Base-by-base conservation (phyloP, 1,140 invertebrate genomes). In the Calycopis cecrops region DNA sequence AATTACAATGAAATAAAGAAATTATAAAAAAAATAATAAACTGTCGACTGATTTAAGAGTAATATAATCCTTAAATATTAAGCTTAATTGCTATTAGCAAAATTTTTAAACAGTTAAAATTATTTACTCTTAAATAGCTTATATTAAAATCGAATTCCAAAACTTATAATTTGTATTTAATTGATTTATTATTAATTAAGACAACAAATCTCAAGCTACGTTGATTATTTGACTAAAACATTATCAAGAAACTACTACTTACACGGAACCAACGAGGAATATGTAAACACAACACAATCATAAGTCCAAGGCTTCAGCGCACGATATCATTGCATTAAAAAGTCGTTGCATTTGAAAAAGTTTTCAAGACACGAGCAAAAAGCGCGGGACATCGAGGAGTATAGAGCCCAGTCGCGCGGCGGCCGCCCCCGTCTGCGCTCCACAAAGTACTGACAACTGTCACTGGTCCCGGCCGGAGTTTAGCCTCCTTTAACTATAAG, bases 341-440 rank as follows among this genome's bases (percentile, higher is more conserved):
- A 34, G 38, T 33, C 28, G 11, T 16, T 34, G 16, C 55, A 67
- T 69, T n/a, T 53, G 48, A 50, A 59, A 59, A 62, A 63, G 53
- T 49, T 55, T 61, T 59, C 59, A 48, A 34, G 52, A 57, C 79
- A 83, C 78, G 78, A 79, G 21, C 54, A 44, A 48, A 52, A 56
- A 68, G 73, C 77, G 80, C 80, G 82, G 76, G 76, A 82, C 75
- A 76, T 73, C 76, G 74, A 57, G 69, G 71, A 69, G 67, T 69
- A 67, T 57, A 58, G 72, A 75, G 48, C 35, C 48, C 44, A 65
- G 60, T 55, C 62, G 44, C 59, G 69, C 72, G 70, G 78, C 74
- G 47, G 79, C 79, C 80, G 77, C 79, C 79, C 71, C 78, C 76
- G 65, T 52, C 69, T 50, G 73, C 64, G 71, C 57, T 65, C 65